These are phyloP conservation scores for Ptychobarbus kaznakovi DNA, from an alignment of 2,797 vertebrate genomes.

Conservation along the genomic window DNA sequence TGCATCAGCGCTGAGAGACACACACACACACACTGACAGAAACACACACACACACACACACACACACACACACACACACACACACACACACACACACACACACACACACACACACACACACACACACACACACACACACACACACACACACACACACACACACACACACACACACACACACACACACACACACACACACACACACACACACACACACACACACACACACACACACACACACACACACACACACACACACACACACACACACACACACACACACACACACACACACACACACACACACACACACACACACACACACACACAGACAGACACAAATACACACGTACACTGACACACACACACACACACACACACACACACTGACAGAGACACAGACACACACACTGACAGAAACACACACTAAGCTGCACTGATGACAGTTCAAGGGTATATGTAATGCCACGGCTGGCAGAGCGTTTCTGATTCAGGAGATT, in stretches of 20 bases:
- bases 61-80: not conserved
- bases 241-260: not conserved
- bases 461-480: conserved; percentile 65
- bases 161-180: not conserved
- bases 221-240: no score
- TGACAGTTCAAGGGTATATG: conserved; percentile 67
- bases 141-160: not conserved
- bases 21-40: not conserved
- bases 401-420: not conserved
- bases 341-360: no score
- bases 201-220: no score
- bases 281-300: not conserved
- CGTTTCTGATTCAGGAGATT: conserved; percentile 68
- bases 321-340: not conserved
- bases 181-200: not conserved
- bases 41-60: not conserved
- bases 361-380: not conserved
- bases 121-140: not conserved
- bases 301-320: not conserved
- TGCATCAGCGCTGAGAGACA: not conserved
- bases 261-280: no score
- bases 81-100: not conserved
- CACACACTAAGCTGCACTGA: not conserved
- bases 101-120: not conserved
- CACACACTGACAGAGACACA: no score